Conservation (phyloP, 2,797 vertebrate species). For the Falco rusticolus region DNA sequence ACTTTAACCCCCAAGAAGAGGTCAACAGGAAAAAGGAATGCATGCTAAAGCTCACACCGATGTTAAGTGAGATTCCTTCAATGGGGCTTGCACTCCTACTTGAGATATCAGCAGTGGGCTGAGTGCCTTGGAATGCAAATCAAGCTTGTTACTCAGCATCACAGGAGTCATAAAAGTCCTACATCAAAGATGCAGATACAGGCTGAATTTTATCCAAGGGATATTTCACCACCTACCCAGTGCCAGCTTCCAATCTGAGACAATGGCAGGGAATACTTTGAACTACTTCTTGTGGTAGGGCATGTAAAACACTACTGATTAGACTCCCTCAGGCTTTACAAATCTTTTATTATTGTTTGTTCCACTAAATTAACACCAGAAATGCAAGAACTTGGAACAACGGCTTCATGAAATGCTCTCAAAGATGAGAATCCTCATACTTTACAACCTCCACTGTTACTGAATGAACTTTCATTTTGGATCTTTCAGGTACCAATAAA, state of each 20-base stretch:
- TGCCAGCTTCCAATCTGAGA: background rate
- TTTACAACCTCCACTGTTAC: background rate
- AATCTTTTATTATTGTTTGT: constrained; percentile 42
- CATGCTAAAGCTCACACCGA: constrained; percentile 65
- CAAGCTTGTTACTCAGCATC: constrained; percentile 53
- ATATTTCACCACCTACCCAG: constrained; percentile 37
- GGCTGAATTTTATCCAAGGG: constrained; percentile 52
- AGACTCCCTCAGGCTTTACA: constrained; percentile 14
- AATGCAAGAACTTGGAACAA: background rate
- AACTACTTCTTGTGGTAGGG: background rate
- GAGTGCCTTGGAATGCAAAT: constrained; percentile 68
- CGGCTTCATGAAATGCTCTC: background rate
- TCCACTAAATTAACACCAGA: constrained; percentile 38
- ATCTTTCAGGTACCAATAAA: background rate
- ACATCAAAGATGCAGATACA: constrained; percentile 64
- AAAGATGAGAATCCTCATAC: background rate
- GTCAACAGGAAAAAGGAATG: constrained; percentile 76
- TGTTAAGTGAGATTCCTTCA: constrained; percentile 70
- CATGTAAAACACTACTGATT: background rate
- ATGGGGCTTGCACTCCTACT: constrained; percentile 70
- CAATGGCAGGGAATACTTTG: constrained; percentile 36
- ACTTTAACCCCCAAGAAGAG: constrained; percentile 74
- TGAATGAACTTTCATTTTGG: background rate
- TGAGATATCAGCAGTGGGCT: constrained; percentile 66
- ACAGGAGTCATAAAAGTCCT: constrained; percentile 50